Conservation (phyloP, 2,888 invertebrate species). For the Acanthosoma haemorrhoidale region DNA sequence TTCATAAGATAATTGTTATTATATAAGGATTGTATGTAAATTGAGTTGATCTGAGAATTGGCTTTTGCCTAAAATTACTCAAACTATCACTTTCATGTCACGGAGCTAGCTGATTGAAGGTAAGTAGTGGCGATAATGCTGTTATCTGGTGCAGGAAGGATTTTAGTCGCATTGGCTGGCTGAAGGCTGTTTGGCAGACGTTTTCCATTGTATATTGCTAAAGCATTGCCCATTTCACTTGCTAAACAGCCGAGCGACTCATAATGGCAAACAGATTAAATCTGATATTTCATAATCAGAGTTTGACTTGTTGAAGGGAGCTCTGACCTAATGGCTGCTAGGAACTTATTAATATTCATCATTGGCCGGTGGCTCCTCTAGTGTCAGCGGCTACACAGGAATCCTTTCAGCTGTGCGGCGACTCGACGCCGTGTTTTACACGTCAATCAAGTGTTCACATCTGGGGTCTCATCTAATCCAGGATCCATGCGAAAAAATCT, state of each 20-base stretch:
- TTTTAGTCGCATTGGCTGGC: background rate
- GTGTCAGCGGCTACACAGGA: conserved; percentile 18
- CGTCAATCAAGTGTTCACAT: conserved; percentile 14
- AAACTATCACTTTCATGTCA: background rate
- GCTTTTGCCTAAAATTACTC: too few relatives aligned
- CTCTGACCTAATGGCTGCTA: background rate
- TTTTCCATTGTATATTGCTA: background rate
- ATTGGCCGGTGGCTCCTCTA: background rate
- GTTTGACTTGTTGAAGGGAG: conserved; percentile 27
- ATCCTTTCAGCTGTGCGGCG: conserved; percentile 6
- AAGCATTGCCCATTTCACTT: conserved; percentile 1
- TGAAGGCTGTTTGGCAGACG: background rate
- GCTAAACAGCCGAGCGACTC: conserved; percentile 13
- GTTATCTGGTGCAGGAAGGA: background rate
- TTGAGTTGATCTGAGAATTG: too few relatives aligned
- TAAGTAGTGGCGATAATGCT: background rate
- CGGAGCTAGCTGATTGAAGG: background rate
- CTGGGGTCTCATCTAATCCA: too few relatives aligned
- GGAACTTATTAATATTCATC: background rate
- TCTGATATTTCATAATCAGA: conserved; percentile 27
- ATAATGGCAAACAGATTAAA: conserved; percentile 11
- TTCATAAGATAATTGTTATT: too few relatives aligned
- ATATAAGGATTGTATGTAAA: too few relatives aligned
- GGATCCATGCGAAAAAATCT: too few relatives aligned
- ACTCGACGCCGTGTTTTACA: background rate